Conservation (phyloP, 1,140 invertebrate species). For the Cardiocondyla obscurior region DNA sequence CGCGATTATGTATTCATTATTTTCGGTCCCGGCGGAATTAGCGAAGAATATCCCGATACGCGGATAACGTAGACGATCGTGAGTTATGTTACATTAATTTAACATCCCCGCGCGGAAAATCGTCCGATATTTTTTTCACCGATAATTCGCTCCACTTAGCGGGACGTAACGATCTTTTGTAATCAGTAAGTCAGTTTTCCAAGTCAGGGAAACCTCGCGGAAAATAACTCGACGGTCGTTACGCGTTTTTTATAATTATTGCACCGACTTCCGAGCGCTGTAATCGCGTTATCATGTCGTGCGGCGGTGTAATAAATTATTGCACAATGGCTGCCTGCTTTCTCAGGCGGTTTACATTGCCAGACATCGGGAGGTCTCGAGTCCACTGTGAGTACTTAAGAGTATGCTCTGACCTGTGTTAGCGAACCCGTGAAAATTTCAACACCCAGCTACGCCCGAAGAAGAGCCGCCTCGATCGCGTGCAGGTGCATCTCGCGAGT, state of each 20-base stretch:
- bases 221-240: too few species aligned
- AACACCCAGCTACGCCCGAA: conserved; percentile 1
- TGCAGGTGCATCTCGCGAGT: conserved; percentile 61
- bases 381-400: conserved; percentile 22
- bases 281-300: neutral
- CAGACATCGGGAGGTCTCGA: conserved; percentile 1
- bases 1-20: neutral
- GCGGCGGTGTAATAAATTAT: conserved; percentile 9
- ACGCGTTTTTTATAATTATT: conserved; percentile 33
- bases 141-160: too few species aligned
- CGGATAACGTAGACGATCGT: too few species aligned
- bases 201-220: too few species aligned
- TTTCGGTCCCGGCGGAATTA: conserved; percentile 5
- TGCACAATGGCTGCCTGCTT: neutral
- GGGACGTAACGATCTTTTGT: too few species aligned
- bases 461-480: conserved; percentile 13
- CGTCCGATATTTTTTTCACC: too few species aligned
- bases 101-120: too few species aligned
- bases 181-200: too few species aligned
- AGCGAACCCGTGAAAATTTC: conserved; percentile 44
- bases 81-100: too few species aligned
- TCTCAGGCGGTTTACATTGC: conserved; percentile 15
- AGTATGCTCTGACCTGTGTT: neutral
- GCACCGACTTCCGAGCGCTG: neutral
- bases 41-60: neutral